Conservation (phyloP, 2,113 vertebrate genomes). For the Natator depressus region DNA sequence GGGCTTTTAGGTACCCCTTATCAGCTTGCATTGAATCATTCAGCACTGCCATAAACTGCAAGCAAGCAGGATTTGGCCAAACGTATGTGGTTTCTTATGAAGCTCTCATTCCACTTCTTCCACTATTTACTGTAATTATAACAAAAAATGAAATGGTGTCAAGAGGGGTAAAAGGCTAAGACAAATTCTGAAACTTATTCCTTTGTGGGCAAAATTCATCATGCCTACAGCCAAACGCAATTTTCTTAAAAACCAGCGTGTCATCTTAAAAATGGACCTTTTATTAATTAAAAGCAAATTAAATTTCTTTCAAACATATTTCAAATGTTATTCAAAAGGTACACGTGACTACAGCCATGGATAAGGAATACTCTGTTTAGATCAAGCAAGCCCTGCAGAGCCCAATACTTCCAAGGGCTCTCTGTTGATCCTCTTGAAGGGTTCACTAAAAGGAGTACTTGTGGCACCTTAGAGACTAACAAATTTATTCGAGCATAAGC, state of each 20-base stretch:
- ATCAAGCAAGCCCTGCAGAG: not conserved
- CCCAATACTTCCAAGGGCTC: not conserved
- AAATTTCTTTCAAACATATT: not conserved
- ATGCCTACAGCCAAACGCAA: not conserved
- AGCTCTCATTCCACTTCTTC: no score
- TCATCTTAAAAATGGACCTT: not conserved
- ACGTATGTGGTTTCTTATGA: no score
- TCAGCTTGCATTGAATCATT: no score
- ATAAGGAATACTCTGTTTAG: not conserved
- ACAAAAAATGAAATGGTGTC: not conserved
- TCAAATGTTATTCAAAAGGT: not conserved
- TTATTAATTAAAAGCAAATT: not conserved
- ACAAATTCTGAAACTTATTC: not conserved
- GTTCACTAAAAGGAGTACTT: no score
- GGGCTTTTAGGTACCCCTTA: no score
- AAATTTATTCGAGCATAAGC: no score
- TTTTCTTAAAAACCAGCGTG: not conserved
- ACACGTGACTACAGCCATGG: not conserved
- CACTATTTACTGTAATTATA: not conserved
- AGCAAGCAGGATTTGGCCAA: no score
- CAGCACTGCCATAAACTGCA: no score
- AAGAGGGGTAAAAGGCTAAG: not conserved
- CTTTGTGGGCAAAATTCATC: not conserved
- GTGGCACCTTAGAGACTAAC: no score
- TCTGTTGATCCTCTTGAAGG: not conserved